A percentile compares a stretch with the other conserved stretches of the same genome.
Conservation (phyloP, 2,888 invertebrate species). For the Brachyopa scutellaris region DNA sequence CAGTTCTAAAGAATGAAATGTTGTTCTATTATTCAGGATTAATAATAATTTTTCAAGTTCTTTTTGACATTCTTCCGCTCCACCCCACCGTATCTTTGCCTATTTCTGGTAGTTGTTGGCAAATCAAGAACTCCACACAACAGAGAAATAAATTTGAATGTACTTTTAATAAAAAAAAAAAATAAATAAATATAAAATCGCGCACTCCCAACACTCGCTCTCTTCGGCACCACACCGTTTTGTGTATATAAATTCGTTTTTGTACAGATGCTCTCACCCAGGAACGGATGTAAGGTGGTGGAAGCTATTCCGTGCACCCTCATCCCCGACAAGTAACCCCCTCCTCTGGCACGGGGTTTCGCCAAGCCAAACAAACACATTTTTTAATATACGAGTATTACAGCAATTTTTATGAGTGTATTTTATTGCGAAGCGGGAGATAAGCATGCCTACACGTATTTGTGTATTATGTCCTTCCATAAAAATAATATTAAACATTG, state of each 20-base stretch:
- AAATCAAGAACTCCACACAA: conserved; percentile 63
- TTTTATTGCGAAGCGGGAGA: conserved; percentile 79
- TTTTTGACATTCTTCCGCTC: conserved; percentile 33
- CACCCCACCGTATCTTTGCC: not conserved
- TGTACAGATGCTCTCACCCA: conserved; percentile 61
- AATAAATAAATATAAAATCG: too few species aligned
- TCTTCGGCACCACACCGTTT: not conserved
- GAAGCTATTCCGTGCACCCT: conserved; percentile 44
- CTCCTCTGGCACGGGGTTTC: conserved; percentile 6
- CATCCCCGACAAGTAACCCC: conserved; percentile 42
- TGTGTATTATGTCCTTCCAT: conserved; percentile 73
- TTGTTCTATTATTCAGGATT: conserved; percentile 65
- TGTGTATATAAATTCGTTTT: conserved; percentile 59
- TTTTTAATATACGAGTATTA: conserved; percentile 81
- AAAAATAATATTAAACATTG: conserved; percentile 73
- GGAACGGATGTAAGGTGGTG: conserved; percentile 10
- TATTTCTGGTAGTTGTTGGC: conserved; percentile 55
- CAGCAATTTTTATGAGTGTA: conserved; percentile 81
- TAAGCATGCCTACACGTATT: conserved; percentile 73
- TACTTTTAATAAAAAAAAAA: conserved; percentile 71
- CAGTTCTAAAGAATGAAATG: conserved; percentile 53
- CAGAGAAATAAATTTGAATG: conserved; percentile 69
- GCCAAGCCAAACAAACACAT: conserved; percentile 78
- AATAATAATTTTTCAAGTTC: conserved; percentile 67
- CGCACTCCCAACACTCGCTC: too few species aligned